Evolutionary conservation across 2,888 invertebrate species (phyloP).

Genomic region (Eupithecia tripunctaria): DNA sequence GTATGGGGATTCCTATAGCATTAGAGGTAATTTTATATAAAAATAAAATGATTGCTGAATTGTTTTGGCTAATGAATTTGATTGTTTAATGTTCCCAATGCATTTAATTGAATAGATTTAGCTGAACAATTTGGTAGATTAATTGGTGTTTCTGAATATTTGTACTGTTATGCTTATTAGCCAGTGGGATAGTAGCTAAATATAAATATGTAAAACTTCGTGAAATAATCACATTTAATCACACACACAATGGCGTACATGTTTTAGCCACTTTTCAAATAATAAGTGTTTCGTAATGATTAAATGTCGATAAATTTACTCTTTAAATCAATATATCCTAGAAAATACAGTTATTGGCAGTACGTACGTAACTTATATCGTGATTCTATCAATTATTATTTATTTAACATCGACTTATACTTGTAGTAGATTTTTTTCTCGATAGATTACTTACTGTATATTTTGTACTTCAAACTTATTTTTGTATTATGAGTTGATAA

Average conservation of each 20-base stretch:
- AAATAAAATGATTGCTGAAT: background rate
- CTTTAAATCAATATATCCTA: constrained; percentile 8
- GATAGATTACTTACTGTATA: constrained; percentile 48
- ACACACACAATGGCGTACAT: background rate
- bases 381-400: constrained; percentile 51
- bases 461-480: constrained; percentile 43
- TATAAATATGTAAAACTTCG: background rate
- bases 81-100: background rate
- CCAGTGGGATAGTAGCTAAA: background rate
- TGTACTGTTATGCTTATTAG: background rate
- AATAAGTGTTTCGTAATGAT: background rate
- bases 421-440: constrained; percentile 21
- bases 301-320: background rate
- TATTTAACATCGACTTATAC: constrained; percentile 22
- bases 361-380: constrained; percentile 45
- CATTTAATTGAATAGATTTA: no score
- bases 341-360: constrained; percentile 4
- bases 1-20: no score
- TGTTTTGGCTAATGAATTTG: background rate
- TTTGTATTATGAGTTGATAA: constrained; percentile 24
- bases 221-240: background rate
- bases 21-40: no score
- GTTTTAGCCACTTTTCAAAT: background rate
- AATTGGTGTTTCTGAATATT: background rate
- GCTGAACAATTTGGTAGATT: background rate